Evolutionary conservation across 35 echinoderm and acorn worm genomes (phyloP).

Genomic region (Strongylocentrotus purpuratus): DNA sequence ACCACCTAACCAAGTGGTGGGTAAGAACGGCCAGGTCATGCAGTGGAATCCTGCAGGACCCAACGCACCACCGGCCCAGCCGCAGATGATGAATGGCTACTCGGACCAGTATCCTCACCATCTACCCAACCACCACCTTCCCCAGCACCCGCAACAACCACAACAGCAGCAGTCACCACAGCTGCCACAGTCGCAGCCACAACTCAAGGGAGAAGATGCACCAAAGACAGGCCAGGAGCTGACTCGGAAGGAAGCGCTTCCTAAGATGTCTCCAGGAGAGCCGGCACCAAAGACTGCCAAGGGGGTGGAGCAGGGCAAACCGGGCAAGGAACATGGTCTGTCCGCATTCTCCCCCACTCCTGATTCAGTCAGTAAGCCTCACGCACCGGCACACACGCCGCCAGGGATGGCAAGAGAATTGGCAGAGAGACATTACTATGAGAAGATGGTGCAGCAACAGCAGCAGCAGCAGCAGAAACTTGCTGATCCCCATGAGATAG

Average conservation of each 20-base stretch:
- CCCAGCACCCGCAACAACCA: background rate
- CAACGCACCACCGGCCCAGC: background rate
- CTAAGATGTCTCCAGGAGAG: background rate
- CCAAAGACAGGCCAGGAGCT: background rate
- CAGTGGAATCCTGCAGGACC: constrained; percentile 16
- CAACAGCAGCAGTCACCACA: background rate
- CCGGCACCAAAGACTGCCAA: background rate
- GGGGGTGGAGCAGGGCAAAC: background rate
- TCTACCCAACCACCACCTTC: constrained; percentile 22
- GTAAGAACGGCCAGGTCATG: constrained; percentile 25
- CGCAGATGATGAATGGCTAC: constrained; percentile 40
- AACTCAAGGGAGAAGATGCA: constrained; percentile 22
- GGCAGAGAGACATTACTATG: constrained; percentile 57
- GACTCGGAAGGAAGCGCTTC: background rate
- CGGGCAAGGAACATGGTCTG: constrained; percentile 14
- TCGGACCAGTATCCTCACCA: constrained; percentile 30
- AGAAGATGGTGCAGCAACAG: constrained; percentile 49
- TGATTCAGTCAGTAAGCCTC: constrained; percentile 1
- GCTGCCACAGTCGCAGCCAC: background rate
- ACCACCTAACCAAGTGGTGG: background rate
- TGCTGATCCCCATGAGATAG: constrained; percentile 28
- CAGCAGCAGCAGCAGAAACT: constrained; percentile 43
- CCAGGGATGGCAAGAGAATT: constrained; percentile 26
- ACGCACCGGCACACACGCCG: background rate
- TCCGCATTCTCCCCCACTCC: constrained; percentile 35